Evolutionary conservation across 2,888 invertebrate species (phyloP).

Genomic region (Saturnia pavonia): DNA sequence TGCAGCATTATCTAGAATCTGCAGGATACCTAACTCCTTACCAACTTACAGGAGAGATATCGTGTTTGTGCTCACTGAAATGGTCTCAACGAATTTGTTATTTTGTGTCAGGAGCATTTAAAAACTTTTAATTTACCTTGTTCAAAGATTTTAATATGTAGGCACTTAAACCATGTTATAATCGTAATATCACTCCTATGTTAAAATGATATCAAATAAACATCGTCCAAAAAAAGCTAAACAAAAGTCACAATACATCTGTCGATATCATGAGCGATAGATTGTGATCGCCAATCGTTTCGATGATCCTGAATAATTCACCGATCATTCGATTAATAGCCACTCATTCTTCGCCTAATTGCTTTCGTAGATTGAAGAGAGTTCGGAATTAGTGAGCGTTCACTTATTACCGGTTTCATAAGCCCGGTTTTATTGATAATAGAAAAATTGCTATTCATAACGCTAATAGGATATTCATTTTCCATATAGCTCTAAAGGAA

Average conservation of each 20-base stretch:
- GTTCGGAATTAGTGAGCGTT: constrained; percentile 21
- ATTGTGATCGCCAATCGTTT: constrained; percentile 20
- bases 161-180: too few relatives aligned
- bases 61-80: too few relatives aligned
- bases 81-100: too few relatives aligned
- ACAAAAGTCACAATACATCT: constrained; percentile 21
- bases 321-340: constrained; percentile 25
- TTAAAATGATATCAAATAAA: background rate
- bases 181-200: too few relatives aligned
- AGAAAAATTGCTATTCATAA: constrained; percentile 31
- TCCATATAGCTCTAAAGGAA: background rate
- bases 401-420: constrained; percentile 33
- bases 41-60: too few relatives aligned
- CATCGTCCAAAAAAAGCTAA: constrained; percentile 19
- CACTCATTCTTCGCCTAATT: constrained; percentile 28
- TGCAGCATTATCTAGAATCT: too few relatives aligned
- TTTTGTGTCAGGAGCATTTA: too few relatives aligned
- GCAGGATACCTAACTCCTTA: too few relatives aligned
- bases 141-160: too few relatives aligned
- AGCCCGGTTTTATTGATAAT: constrained; percentile 41
- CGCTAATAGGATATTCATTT: constrained; percentile 42
- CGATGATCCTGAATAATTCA: constrained; percentile 23
- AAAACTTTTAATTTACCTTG: too few relatives aligned
- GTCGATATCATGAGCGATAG: constrained; percentile 12
- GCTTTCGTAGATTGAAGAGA: constrained; percentile 27